Evolutionary conservation across 2,113 vertebrate genomes (phyloP).

Genomic region (Nothoprocta pentlandii): DNA sequence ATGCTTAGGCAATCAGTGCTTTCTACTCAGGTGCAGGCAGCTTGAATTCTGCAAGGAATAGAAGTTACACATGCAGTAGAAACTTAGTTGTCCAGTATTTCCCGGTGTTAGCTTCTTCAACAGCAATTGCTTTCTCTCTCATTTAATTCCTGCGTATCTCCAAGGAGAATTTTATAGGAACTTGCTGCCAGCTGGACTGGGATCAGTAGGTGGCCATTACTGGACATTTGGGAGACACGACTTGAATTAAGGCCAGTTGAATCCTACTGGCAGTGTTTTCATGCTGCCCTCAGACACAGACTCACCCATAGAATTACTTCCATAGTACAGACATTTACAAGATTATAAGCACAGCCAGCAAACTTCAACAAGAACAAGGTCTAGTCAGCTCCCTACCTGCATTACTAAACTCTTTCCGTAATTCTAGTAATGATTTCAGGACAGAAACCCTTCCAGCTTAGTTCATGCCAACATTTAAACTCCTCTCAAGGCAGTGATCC

Average conservation of each 20-base stretch:
- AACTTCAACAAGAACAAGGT: background rate
- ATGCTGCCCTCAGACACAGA: background rate
- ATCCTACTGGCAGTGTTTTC: constrained; percentile 41
- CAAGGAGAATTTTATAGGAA: background rate
- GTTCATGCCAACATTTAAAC: background rate
- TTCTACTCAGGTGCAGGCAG: background rate
- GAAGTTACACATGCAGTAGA: background rate
- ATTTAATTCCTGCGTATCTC: constrained; percentile 58
- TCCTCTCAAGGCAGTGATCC: background rate
- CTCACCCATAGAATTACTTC: constrained; percentile 14
- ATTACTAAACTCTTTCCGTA: background rate
- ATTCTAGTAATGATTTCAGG: background rate
- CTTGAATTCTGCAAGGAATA: background rate
- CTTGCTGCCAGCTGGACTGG: constrained; percentile 57
- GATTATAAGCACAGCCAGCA: background rate
- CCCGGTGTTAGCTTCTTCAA: constrained; percentile 2
- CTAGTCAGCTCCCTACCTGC: background rate
- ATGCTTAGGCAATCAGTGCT: background rate
- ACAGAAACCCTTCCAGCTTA: background rate
- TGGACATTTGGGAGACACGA: constrained; percentile 61
- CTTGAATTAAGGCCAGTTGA: constrained; percentile 56
- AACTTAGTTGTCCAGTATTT: constrained; percentile 10
- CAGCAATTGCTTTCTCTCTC: constrained; percentile 12
- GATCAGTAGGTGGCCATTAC: constrained; percentile 58
- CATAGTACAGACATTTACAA: background rate